Evolutionary conservation across 2,888 invertebrate species (phyloP).

Genomic region (Archips xylosteana): DNA sequence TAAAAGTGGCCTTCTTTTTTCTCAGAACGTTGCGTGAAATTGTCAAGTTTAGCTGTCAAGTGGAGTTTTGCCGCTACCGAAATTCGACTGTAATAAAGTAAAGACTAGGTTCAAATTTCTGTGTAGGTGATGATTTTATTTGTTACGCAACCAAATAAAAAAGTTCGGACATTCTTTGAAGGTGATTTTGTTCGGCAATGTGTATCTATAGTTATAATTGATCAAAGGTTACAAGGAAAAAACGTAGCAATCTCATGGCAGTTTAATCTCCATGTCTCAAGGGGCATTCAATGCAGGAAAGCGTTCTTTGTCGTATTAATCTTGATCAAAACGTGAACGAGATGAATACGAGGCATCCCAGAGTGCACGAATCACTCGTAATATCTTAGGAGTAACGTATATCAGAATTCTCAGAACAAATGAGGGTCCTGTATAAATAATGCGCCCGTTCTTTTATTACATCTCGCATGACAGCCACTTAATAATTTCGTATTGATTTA

Average conservation of each 20-base stretch:
- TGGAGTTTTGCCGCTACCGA: too few species aligned
- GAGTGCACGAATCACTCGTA: conserved; percentile 4
- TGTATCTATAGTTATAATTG: too few species aligned
- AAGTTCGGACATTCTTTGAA: too few species aligned
- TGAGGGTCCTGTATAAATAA: conserved; percentile 8
- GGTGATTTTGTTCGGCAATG: too few species aligned
- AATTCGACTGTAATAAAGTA: too few species aligned
- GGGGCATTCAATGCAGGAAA: conserved; percentile 1
- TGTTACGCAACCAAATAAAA: too few species aligned
- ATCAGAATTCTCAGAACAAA: conserved; percentile 1
- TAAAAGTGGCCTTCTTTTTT: too few species aligned
- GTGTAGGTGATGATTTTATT: too few species aligned
- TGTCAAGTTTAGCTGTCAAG: too few species aligned
- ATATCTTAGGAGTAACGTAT: conserved; percentile 10
- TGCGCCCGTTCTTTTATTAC: not conserved
- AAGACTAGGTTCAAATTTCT: too few species aligned
- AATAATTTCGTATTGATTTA: conserved; percentile 1
- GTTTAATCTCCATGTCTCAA: not conserved
- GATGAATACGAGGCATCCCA: conserved; percentile 26
- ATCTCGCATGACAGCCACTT: conserved; percentile 4
- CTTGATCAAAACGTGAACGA: not conserved
- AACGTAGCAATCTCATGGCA: not conserved
- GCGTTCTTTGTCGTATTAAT: conserved; percentile 1
- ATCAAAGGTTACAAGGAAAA: not conserved
- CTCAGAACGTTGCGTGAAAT: too few species aligned